Evolutionary conservation across 2,888 invertebrate species (phyloP).

Genomic region (Idaea dimidiata): DNA sequence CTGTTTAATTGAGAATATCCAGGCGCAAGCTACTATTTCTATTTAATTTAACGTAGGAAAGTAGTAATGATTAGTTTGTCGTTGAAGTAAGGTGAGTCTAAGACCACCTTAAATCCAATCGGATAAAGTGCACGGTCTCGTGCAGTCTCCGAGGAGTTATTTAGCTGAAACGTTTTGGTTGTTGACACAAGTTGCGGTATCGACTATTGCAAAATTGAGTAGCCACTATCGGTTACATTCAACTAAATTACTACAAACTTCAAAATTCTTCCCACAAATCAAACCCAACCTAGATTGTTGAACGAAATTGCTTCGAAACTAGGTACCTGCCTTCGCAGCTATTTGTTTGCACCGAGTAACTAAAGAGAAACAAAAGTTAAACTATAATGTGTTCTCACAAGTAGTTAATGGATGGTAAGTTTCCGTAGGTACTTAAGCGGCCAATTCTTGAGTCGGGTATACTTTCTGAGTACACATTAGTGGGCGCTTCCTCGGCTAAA

Average conservation of each 20-base stretch:
- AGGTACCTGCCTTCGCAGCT: constrained; percentile 36
- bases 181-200: constrained; percentile 57
- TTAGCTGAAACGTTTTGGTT: constrained; percentile 70
- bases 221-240: constrained; percentile 26
- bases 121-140: constrained; percentile 66
- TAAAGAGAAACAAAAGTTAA: constrained; percentile 67
- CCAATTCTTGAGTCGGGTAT: constrained; percentile 70
- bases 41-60: background rate
- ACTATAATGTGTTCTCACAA: constrained; percentile 71
- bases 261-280: constrained; percentile 21
- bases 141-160: constrained; percentile 59
- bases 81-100: constrained; percentile 40
- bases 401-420: constrained; percentile 76
- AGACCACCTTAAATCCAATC: constrained; percentile 71
- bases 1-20: too few relatives aligned
- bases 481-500: constrained; percentile 64
- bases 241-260: constrained; percentile 29
- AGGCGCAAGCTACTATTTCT: background rate
- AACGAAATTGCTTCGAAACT: constrained; percentile 27
- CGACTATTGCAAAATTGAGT: constrained; percentile 46
- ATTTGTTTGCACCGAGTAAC: constrained; percentile 47
- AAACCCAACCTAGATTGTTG: constrained; percentile 25
- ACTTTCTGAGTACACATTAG: constrained; percentile 77
- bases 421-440: constrained; percentile 72
- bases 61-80: constrained; percentile 14